Conservation (phyloP, 2,113 vertebrate species). For the Tragelaphus strepsiceros region DNA sequence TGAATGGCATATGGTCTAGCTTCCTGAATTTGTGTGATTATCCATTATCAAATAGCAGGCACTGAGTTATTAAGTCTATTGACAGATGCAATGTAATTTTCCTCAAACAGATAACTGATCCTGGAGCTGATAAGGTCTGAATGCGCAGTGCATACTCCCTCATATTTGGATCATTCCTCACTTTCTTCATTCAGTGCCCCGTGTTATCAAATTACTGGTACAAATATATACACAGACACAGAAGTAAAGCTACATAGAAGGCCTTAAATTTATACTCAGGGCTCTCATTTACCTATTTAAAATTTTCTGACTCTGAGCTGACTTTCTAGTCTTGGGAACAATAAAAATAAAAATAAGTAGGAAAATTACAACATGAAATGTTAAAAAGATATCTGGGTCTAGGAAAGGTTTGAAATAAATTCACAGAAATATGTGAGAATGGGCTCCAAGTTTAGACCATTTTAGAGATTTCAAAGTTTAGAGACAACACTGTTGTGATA, state of each 20-base stretch:
- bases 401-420: slow-evolving; percentile 4
- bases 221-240: background rate
- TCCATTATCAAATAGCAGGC: slow-evolving; percentile 74
- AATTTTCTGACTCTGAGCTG: background rate
- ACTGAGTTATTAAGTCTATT: slow-evolving; percentile 75
- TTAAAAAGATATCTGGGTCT: background rate
- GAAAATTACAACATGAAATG: background rate
- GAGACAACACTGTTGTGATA: background rate
- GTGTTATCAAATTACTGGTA: slow-evolving; percentile 48
- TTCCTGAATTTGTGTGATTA: slow-evolving; percentile 77
- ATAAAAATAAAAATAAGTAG: slow-evolving; percentile 16
- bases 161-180: slow-evolving; percentile 53
- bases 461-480: background rate
- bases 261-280: slow-evolving; percentile 13
- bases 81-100: slow-evolving; percentile 78
- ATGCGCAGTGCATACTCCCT: slow-evolving; percentile 38
- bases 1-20: slow-evolving; percentile 71
- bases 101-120: slow-evolving; percentile 74
- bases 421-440: background rate
- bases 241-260: slow-evolving; percentile 4
- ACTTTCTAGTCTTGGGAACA: background rate
- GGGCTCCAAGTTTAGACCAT: background rate
- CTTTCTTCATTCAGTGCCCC: slow-evolving; percentile 37
- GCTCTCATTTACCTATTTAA: background rate
- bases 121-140: slow-evolving; percentile 64